Evolutionary conservation across 2,113 vertebrate species (phyloP).

Genomic region (Calonectris borealis): DNA sequence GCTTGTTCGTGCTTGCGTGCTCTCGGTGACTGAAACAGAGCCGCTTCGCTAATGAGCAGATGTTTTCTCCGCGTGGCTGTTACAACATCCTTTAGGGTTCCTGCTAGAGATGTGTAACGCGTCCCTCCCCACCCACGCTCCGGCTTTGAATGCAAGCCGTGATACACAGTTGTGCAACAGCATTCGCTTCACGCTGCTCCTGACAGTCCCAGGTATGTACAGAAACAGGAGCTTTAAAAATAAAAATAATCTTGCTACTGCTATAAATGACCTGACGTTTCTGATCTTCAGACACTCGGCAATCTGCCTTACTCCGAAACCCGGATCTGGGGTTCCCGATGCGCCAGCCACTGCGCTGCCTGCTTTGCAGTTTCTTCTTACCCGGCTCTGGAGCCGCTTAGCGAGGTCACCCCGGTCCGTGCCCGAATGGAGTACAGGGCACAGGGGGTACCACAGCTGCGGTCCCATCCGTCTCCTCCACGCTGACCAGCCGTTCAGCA

Average conservation of each 20-base stretch:
- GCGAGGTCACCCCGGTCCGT: background rate
- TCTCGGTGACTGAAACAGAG: background rate
- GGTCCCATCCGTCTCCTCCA: background rate
- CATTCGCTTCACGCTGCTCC: background rate
- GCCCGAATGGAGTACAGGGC: background rate
- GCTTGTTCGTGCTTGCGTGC: conserved; percentile 12
- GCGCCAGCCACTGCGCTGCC: background rate
- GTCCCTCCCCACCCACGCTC: conserved; percentile 9
- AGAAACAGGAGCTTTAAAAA: background rate
- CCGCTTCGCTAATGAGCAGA: conserved; percentile 12
- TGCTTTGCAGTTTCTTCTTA: background rate
- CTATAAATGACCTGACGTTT: background rate
- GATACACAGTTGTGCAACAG: background rate
- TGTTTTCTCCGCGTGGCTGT: conserved; percentile 13
- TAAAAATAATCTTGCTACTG: background rate
- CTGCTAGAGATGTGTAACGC: background rate
- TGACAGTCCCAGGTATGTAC: background rate
- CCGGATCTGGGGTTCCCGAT: background rate
- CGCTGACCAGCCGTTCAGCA: background rate
- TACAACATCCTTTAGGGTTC: conserved; percentile 1
- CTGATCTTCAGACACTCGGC: background rate
- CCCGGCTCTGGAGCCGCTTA: background rate
- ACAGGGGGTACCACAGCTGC: background rate
- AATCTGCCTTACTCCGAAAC: background rate
- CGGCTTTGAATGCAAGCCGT: background rate